Evolutionary conservation across 2,888 invertebrate genomes (phyloP), one percentile per base, ranked within the genome.

Genomic region (Phragmatobia fuliginosa): DNA sequence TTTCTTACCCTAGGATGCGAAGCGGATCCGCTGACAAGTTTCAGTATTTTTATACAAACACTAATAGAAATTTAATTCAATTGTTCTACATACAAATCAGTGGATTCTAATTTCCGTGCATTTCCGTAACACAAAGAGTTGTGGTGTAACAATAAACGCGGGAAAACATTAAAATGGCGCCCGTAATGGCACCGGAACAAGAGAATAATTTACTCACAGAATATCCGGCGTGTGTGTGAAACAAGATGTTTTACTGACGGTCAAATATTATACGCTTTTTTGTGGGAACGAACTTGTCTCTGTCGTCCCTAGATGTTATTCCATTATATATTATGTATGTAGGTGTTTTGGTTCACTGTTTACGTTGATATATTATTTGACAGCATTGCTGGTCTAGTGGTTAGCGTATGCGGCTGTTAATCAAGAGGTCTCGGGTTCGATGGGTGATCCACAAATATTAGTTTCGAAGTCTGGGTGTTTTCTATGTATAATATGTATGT

Each of bases 141-240:
- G 70, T 21, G 32, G 67, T 59, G 62, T 63, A 62, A 73, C 67
- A 72, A 72, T 68, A 76, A 78, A 52, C 66, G 71, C 74, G 79
- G 65, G 71, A 70, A 71, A 62, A 79, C 62, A 66, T 71, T 62
- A 70, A 78, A 75, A 79, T 73, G 70, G 79, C 73, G 45, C 61
- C 66, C 5, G 28, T 70, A 67, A 75, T 72, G 59, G 59, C 64
- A 25, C 56, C 52, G 65, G 61, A 66, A 73, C 59, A 52, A 68
- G 41, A 41, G 66, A 62, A 72, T 76, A 71, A 72, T 72, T 70
- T 67, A 68, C 45, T 69, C 67, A 63, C 59, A 56, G 71, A 73
- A 71, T 68, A 61, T 71, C 58, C 62, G 61, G 68, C 56, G 65
- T 67, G 41, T 59, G 67, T 38, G 64, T 56, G 63, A 36, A 67